Percentiles rank a stretch among this genome's conserved stretches.
Evolutionary conservation across 2,888 invertebrate species (phyloP).

Genomic region (Plebejus anna): DNA sequence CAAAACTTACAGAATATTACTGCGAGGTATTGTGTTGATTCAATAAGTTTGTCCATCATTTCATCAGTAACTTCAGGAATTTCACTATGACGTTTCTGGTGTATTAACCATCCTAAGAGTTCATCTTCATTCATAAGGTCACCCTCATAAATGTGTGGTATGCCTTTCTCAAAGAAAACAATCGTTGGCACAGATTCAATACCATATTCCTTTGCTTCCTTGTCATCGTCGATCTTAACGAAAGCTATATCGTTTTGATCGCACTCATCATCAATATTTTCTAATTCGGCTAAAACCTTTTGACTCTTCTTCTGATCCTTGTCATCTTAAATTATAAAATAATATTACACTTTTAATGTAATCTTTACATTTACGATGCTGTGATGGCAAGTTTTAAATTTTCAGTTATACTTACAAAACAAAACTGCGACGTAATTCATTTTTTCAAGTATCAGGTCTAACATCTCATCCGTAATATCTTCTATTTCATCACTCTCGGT

Average conservation of each 20-base stretch:
- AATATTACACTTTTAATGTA: not conserved
- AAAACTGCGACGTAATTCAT: conserved; percentile 93
- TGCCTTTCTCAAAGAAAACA: conserved; percentile 86
- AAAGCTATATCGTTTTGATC: conserved; percentile 95
- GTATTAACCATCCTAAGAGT: conserved; percentile 92
- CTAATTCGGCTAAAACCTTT: conserved; percentile 89
- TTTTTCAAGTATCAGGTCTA: conserved; percentile 92
- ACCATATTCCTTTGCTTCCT: conserved; percentile 93
- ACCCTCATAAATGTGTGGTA: conserved; percentile 88
- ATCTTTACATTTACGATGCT: not conserved
- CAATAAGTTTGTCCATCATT: conserved; percentile 94
- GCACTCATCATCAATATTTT: conserved; percentile 96
- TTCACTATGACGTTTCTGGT: conserved; percentile 94
- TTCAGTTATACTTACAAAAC: conserved; percentile 86
- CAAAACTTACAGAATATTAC: conserved; percentile 92
- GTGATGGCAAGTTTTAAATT: not conserved
- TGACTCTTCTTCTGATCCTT: conserved; percentile 95
- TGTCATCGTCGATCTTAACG: conserved; percentile 93
- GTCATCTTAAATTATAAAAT: conserved; percentile 83
- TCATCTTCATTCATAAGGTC: conserved; percentile 95
- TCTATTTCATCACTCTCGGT: conserved; percentile 94
- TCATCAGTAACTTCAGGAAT: conserved; percentile 96
- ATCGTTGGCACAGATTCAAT: conserved; percentile 91
- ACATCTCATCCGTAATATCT: conserved; percentile 96
- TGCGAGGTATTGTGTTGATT: conserved; percentile 88